These are phyloP conservation scores for Crypturellus undulatus DNA, from an alignment of 2,113 vertebrate genomes.

Conservation along the genomic window DNA sequence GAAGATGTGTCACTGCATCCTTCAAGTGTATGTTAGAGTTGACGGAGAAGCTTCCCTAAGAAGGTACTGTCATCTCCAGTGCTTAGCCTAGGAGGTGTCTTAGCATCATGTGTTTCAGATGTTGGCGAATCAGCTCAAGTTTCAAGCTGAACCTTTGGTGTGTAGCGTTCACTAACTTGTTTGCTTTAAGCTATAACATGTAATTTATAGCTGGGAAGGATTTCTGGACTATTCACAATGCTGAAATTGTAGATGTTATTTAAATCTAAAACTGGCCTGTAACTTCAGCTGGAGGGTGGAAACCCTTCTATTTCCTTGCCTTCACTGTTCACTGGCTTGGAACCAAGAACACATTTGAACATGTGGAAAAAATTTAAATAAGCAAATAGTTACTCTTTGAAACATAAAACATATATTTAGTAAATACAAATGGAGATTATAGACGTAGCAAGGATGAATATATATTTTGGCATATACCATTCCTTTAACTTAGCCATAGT, in stretches of 20 bases:
- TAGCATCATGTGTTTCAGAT: neutral
- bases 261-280: constrained; percentile 44
- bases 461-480: neutral
- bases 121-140: neutral
- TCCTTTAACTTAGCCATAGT: neutral
- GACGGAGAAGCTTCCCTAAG: neutral
- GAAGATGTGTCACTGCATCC: rapidly evolving
- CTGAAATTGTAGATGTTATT: constrained; percentile 56
- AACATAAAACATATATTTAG: constrained; percentile 32
- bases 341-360: constrained; percentile 37
- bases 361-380: constrained; percentile 64
- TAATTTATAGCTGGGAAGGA: neutral
- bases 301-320: constrained; percentile 57
- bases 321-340: neutral
- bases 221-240: constrained; percentile 2
- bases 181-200: neutral
- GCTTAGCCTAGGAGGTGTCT: neutral
- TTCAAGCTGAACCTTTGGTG: neutral
- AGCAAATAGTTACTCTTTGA: constrained; percentile 19
- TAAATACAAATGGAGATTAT: constrained; percentile 16
- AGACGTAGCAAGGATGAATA: neutral
- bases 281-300: constrained; percentile 56
- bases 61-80: neutral
- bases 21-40: neutral
- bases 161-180: neutral